A percentile compares a stretch with the other conserved stretches of the same genome.
phyloP scores from a whole-genome alignment of 2,888 invertebrate species.

The Labia minor region DNA sequence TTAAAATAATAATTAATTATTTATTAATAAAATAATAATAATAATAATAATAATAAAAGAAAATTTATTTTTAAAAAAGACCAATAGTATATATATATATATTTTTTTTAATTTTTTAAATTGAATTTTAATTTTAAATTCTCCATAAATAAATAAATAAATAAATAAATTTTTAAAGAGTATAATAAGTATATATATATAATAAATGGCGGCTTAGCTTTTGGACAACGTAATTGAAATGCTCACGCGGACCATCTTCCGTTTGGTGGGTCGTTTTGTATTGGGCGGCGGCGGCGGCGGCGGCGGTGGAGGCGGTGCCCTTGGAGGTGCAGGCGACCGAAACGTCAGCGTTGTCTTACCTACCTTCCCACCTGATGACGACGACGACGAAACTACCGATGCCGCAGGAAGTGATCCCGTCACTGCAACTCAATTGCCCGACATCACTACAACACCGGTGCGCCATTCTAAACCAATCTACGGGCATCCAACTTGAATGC shows the following conservation, averaged over 20 bases:
- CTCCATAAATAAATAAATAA: no score
- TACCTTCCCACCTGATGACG: constrained; percentile 56
- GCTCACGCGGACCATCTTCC: constrained; percentile 61
- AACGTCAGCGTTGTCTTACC: constrained; percentile 53
- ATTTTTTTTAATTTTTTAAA: no score
- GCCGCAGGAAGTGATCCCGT: constrained; percentile 35
- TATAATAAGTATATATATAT: neutral
- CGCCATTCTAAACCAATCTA: neutral
- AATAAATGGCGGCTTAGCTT: neutral
- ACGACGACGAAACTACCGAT: constrained; percentile 43
- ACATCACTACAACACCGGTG: constrained; percentile 24
- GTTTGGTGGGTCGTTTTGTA: constrained; percentile 51
- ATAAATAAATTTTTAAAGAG: no score
- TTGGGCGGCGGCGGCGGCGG: constrained; percentile 41
- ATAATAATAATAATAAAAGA: no score
- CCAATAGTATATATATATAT: no score
- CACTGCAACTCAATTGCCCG: constrained; percentile 23
- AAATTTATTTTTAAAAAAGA: no score
- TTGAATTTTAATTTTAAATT: no score
- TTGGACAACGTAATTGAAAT: constrained; percentile 50
- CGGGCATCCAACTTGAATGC: no score
- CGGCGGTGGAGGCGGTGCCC: constrained; percentile 34
- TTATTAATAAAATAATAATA: no score
- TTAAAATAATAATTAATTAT: no score
- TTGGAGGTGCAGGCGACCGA: constrained; percentile 35